Conservation (phyloP, 2,797 vertebrate genomes). For the Macroramphosus scolopax region DNA sequence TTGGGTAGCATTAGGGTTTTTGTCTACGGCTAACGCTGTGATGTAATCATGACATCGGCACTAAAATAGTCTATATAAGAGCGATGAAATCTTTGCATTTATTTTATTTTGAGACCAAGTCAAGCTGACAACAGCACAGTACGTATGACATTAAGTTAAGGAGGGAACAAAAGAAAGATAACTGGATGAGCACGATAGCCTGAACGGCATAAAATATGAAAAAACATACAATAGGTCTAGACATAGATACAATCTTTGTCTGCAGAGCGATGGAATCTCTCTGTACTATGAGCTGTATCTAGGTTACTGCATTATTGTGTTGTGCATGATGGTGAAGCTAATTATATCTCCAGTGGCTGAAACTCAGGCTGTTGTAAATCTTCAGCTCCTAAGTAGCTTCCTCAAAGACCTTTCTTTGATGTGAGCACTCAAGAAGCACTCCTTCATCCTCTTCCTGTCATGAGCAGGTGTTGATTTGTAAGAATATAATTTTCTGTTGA, state of each 20-base stretch:
- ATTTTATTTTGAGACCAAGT: too few relatives aligned
- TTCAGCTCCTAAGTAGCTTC: conserved; percentile 30
- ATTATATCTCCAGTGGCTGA: conserved; percentile 58
- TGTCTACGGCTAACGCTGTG: conserved; percentile 11
- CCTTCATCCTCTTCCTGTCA: conserved; percentile 34
- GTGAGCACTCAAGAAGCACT: conserved; percentile 28
- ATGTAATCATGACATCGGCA: too few relatives aligned
- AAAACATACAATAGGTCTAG: conserved; percentile 4
- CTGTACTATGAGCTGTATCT: conserved; percentile 26
- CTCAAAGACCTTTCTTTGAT: conserved; percentile 43
- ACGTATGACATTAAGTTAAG: not conserved
- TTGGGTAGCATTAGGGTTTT: conserved; percentile 40
- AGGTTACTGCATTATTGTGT: conserved; percentile 46
- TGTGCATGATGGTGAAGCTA: conserved; percentile 37
- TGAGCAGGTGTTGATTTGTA: conserved; percentile 60
- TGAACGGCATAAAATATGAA: not conserved
- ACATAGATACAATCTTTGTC: conserved; percentile 2
- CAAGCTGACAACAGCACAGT: not conserved
- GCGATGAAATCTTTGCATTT: too few relatives aligned
- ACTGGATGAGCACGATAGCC: not conserved
- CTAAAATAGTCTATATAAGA: too few relatives aligned
- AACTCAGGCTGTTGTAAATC: conserved; percentile 42
- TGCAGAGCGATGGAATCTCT: conserved; percentile 9
- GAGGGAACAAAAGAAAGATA: not conserved
- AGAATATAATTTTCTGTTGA: conserved; percentile 43